Base-by-base conservation (phyloP, 2,113 vertebrate genomes). In the Ammodytes dubius region DNA sequence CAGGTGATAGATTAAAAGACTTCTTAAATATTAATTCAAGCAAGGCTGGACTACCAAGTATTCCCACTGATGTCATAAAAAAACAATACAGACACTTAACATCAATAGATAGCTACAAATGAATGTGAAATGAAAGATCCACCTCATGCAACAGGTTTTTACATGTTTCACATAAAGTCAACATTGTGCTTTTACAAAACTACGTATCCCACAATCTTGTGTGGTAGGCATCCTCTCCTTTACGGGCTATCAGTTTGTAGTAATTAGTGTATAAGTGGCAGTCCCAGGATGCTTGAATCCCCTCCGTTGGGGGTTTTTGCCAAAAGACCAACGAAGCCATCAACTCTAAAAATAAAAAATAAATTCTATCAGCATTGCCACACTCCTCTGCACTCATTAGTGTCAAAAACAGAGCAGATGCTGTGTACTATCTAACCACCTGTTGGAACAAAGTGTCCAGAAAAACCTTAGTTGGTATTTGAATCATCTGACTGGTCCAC, bases 391-490 rank as follows among this genome's bases (percentile, higher is more conserved):
- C 68, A 43, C 83, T 90, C 86, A 81, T 91, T 82, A 82, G 79
- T 83, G 77, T 67, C 79, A 80, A 64, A 88, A 70, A 43, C n/a
- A 42, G 79, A 53, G 77, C 54, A 35, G 75, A 63, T 12, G 60
- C 79, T 78, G 82, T 73, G 52, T 11, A n/a, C 27, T 27, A 27
- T 27, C 27, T 19, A 82, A 86, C 85, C 91, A 95, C 94, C 91
- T 92, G 92, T 95, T 92, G 92, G 74, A 77, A 78, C 19, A 15
- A 73, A 54, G 17, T 15, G 50, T 57, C 59, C 27, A 27, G 27
- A 27, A 27, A 27, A 27, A 27, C 27, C 27, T 27, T 27, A 2
- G 27, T 79, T 61, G 3, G 60, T 2, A 66, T 75, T 85, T 84
- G 40, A 70, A 82, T 81, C 61, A 70, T 65, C 71, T 49, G 61